A percentile compares a stretch with the other conserved stretches of the same genome.
phyloP scores from a whole-genome alignment of 2,797 vertebrate species.

The Smutsia gigantea region DNA sequence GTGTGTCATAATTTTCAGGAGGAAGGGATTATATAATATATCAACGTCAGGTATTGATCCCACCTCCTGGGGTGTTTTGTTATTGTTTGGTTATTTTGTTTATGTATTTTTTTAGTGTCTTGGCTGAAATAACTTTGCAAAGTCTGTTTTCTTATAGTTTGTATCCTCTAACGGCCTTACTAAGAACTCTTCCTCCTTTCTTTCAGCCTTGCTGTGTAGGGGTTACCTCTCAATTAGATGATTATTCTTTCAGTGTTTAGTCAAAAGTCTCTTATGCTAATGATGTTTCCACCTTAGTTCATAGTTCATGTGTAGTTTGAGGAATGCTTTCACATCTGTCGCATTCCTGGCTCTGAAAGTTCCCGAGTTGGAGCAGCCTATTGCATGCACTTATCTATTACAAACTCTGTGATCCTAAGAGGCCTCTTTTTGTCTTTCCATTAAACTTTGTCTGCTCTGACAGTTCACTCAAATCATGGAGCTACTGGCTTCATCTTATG shows the following conservation, averaged over 20 bases:
- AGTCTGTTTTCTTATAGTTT: background rate
- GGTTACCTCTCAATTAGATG: background rate
- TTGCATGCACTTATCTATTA: background rate
- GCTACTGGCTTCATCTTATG: background rate
- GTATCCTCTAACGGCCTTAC: background rate
- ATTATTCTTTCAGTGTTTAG: background rate
- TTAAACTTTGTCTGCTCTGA: background rate
- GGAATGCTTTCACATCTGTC: background rate
- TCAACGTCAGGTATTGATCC: background rate
- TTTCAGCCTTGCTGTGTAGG: background rate
- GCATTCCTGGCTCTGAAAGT: background rate
- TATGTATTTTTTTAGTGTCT: background rate
- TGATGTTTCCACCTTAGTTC: background rate
- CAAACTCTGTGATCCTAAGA: background rate
- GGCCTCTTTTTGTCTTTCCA: background rate
- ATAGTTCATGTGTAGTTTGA: background rate
- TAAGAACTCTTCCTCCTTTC: background rate
- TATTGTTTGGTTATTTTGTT: background rate
- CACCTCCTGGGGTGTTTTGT: background rate
- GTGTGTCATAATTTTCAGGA: background rate
- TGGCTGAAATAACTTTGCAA: background rate
- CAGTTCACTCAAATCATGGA: background rate
- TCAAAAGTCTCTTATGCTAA: background rate
- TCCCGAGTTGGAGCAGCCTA: background rate
- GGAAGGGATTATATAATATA: background rate